Evolutionary conservation across 2,113 vertebrate genomes (phyloP), one percentile per base, ranked within the genome.

Genomic region (Carlito syrichta): DNA sequence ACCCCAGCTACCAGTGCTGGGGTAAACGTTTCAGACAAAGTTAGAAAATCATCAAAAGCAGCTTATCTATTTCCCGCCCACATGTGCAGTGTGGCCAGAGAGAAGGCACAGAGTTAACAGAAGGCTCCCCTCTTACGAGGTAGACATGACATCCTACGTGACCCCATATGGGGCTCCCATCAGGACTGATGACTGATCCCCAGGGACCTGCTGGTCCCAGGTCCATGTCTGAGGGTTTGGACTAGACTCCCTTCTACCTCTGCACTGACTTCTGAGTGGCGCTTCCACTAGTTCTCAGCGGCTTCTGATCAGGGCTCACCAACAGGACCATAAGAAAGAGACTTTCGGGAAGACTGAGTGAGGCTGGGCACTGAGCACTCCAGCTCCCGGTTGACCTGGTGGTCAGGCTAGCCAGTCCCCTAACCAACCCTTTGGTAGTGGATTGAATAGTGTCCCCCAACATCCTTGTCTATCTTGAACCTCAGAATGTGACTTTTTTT

Each of bases 31-130:
- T 40, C 69, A 27, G 40, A 43, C 13, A 11, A 8, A 1, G 23
- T 73, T 40, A 43, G 69, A 73, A 25, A 43, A 8, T 13, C 5
- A 22, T 38, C 68, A 69, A 69, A 19, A n/a, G 14, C 6, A 30
- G 8, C 19, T 66, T 66, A 32, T 32, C 35, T 35, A 66, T 66
- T 66, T 66, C 19, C 7, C 35, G 32, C 63, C 63, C 32, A n/a
- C 35, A n/a, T 7, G 19, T 0, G 4, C n/a, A 69, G 68, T 22
- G 8, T 11, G n/a, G 1, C 10, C 20, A 1, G 32, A 66, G 63
- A 66, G 11, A 25, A 27, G 69, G 27, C 23, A 27, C 40, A 3
- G 6, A 3, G 25, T 13, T 25, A 7, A 12, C 7, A 6, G 23
- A 27, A 43, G 69, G 22, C 14, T 5, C 69, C 69, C 3, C 5